Percentiles rank a stretch among this genome's conserved stretches.
phyloP scores from a whole-genome alignment of 2,797 vertebrate species.

The Cryptoprocta ferox region DNA sequence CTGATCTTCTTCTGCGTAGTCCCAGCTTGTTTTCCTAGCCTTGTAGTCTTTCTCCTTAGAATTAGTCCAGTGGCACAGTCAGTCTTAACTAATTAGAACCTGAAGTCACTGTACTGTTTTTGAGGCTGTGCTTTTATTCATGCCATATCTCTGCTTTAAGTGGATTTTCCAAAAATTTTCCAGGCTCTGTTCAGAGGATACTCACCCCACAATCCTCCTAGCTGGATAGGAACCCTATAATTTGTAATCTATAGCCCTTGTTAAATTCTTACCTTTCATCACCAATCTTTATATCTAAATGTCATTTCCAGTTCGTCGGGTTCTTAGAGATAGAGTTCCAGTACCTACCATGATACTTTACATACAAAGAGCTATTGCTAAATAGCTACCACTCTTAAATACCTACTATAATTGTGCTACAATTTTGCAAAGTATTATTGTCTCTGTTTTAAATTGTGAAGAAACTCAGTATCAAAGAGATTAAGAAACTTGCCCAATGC shows the following conservation, averaged over 20 bases:
- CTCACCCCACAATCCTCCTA: background rate
- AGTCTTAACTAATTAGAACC: background rate
- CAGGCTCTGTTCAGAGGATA: background rate
- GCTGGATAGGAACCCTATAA: constrained; percentile 37
- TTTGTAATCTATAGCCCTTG: constrained; percentile 38
- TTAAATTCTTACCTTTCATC: constrained; percentile 58
- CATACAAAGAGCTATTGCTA: constrained; percentile 66
- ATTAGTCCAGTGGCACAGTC: background rate
- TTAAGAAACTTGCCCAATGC: constrained; percentile 67
- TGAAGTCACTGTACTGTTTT: background rate
- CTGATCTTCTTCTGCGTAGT: background rate
- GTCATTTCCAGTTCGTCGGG: constrained; percentile 67
- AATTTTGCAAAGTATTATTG: constrained; percentile 65
- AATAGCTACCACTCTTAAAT: constrained; percentile 59
- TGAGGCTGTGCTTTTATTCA: background rate
- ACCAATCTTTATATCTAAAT: constrained; percentile 54
- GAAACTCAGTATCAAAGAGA: constrained; percentile 73
- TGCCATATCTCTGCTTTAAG: background rate
- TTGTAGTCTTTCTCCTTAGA: background rate
- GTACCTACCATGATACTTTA: constrained; percentile 14
- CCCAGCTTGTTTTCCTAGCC: background rate
- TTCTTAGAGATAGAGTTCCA: constrained; percentile 61
- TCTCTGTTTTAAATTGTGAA: constrained; percentile 72
- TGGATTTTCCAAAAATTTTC: background rate
- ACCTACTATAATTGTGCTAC: constrained; percentile 58